Evolutionary conservation across 2,113 vertebrate genomes (phyloP).

Genomic region (Romanogobio albipinnatus): DNA sequence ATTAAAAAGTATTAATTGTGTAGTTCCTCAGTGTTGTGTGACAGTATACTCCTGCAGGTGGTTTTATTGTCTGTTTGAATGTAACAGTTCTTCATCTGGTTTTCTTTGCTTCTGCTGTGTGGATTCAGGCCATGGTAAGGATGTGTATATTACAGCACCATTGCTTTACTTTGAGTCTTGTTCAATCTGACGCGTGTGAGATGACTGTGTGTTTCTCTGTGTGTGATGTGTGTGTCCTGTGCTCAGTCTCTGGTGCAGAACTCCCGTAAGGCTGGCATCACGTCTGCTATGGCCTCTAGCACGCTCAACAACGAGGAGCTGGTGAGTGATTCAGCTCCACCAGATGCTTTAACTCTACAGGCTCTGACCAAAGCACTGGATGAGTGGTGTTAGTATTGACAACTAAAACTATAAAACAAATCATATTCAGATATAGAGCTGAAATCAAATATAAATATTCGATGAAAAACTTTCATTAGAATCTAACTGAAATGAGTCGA

Average conservation of each 20-base stretch:
- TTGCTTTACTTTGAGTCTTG: background rate
- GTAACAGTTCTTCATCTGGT: constrained; percentile 4
- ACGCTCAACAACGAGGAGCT: constrained; percentile 97
- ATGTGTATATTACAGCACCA: background rate
- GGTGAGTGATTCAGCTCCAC: constrained; percentile 73
- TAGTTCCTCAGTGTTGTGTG: background rate
- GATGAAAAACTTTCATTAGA: too few species aligned
- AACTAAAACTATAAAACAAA: too few species aligned
- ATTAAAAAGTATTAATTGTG: background rate
- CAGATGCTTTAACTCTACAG: background rate
- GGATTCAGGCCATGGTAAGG: constrained; percentile 57
- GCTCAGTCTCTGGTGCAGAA: constrained; percentile 90
- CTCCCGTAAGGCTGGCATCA: constrained; percentile 95
- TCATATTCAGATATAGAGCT: too few species aligned
- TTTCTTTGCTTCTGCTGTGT: constrained; percentile 1
- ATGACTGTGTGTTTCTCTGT: background rate
- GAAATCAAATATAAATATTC: too few species aligned
- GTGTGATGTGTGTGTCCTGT: background rate
- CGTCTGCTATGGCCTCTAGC: constrained; percentile 92
- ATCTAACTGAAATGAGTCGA: too few species aligned
- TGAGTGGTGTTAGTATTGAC: too few species aligned
- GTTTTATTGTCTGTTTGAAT: background rate
- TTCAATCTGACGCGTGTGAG: background rate
- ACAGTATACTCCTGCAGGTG: too few species aligned
- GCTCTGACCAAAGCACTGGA: too few species aligned